Conservation (phyloP, 1,140 invertebrate species). For the Zaprionus nigranus region DNA sequence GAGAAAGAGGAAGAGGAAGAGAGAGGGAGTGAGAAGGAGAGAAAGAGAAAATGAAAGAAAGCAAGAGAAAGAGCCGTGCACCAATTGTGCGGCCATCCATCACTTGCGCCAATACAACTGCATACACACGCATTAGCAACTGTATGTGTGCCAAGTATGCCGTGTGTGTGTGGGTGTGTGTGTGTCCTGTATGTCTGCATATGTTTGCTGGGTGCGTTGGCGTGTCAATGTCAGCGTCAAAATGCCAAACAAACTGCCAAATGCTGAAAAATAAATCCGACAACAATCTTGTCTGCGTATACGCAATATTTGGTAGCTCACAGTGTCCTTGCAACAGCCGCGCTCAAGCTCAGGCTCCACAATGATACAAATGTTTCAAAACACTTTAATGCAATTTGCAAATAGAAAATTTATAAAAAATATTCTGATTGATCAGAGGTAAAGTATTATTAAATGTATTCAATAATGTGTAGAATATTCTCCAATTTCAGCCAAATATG, state of each 20-base stretch:
- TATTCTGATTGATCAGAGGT: background rate
- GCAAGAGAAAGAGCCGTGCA: conserved; percentile 13
- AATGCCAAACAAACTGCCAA: conserved; percentile 44
- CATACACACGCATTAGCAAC: conserved; percentile 1
- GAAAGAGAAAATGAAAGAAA: background rate
- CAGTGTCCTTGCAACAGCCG: conserved; percentile 21
- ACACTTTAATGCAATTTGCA: no score
- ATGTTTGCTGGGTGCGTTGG: conserved; percentile 30
- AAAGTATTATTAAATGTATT: background rate
- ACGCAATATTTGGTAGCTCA: conserved; percentile 35
- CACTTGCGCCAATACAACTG: conserved; percentile 35
- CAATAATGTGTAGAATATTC: background rate
- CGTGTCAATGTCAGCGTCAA: conserved; percentile 49
- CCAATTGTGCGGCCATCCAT: conserved; percentile 47
- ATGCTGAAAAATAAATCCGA: conserved; percentile 44
- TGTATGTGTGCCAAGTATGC: background rate
- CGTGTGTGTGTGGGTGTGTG: conserved; percentile 16
- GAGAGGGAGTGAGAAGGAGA: background rate
- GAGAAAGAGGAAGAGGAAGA: background rate
- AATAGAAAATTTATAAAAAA: no score
- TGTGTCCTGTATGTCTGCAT: background rate
- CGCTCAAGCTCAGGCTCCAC: background rate
- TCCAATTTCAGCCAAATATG: no score
- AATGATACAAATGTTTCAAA: background rate
- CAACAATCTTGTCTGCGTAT: conserved; percentile 49